A percentile compares a stretch with the other conserved stretches of the same genome.
phyloP scores from a whole-genome alignment of 2,888 invertebrate species.

The Drosophila subsilvestris region DNA sequence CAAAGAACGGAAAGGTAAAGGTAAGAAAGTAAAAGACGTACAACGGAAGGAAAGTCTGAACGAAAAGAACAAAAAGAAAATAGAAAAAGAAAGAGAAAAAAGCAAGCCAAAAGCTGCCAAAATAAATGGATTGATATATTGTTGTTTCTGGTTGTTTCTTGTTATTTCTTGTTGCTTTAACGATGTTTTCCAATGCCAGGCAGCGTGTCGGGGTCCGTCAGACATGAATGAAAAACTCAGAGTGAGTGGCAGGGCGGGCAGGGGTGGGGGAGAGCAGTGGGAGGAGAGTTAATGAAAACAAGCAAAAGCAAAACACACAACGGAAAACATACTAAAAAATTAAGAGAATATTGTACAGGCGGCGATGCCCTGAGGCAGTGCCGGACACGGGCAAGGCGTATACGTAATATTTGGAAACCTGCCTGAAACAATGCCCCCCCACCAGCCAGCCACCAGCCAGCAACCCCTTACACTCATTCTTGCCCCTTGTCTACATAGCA shows the following conservation, averaged over 20 bases:
- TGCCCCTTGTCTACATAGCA: background rate
- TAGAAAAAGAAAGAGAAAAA: background rate
- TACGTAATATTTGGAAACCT: constrained; percentile 54
- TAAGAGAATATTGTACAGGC: background rate
- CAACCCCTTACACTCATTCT: too few relatives aligned
- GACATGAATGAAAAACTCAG: constrained; percentile 56
- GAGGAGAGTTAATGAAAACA: constrained; percentile 1
- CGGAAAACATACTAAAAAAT: constrained; percentile 8
- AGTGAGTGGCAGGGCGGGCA: too few relatives aligned
- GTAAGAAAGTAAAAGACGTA: background rate
- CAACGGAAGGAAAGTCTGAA: constrained; percentile 4
- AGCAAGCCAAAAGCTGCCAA: constrained; percentile 34
- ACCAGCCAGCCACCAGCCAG: constrained; percentile 7
- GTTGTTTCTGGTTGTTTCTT: constrained; percentile 1
- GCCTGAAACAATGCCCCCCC: constrained; percentile 24
- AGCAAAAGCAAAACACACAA: background rate
- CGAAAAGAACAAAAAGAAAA: background rate
- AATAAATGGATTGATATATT: constrained; percentile 43
- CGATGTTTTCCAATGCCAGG: constrained; percentile 66
- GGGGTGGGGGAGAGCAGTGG: background rate
- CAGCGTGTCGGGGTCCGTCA: constrained; percentile 11
- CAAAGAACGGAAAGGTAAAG: background rate
- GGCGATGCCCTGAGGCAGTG: background rate
- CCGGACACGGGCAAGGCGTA: constrained; percentile 56
- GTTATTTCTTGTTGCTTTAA: constrained; percentile 45